Evolutionary conservation across 2,797 vertebrate genomes (phyloP).

Genomic region (Atherinosoma microstoma): DNA sequence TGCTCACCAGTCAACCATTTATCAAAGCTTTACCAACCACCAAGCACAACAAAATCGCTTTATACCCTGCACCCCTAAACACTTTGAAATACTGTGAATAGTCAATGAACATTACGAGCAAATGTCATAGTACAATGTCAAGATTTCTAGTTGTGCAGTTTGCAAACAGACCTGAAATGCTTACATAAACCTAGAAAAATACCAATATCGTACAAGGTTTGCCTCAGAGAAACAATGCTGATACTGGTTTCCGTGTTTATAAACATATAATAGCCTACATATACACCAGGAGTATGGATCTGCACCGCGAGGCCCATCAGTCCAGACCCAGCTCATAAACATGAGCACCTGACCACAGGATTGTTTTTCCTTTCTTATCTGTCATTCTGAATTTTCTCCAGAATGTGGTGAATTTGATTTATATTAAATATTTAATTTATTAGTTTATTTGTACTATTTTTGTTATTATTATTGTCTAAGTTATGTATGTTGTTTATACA

Average conservation of each 20-base stretch:
- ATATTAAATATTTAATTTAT: too few relatives aligned
- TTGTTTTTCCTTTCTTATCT: too few relatives aligned
- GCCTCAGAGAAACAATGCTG: neutral
- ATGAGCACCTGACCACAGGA: too few relatives aligned
- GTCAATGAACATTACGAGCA: neutral
- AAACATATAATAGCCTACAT: neutral
- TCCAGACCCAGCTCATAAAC: too few relatives aligned
- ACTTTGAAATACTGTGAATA: neutral
- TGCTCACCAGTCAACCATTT: neutral
- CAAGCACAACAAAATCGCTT: neutral
- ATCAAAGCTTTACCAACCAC: slow-evolving; percentile 13
- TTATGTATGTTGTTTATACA: too few relatives aligned
- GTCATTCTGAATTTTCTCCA: too few relatives aligned
- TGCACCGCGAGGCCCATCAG: too few relatives aligned
- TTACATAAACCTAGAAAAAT: neutral
- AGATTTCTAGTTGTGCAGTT: too few relatives aligned
- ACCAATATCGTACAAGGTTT: neutral
- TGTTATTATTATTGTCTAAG: too few relatives aligned
- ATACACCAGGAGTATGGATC: too few relatives aligned
- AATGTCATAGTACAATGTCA: neutral
- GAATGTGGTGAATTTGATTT: too few relatives aligned
- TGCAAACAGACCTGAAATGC: neutral
- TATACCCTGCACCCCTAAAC: neutral
- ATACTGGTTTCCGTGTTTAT: neutral
- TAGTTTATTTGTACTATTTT: too few relatives aligned